Conservation (phyloP, 1,140 invertebrate species). For the Asbolus verrucosus region DNA sequence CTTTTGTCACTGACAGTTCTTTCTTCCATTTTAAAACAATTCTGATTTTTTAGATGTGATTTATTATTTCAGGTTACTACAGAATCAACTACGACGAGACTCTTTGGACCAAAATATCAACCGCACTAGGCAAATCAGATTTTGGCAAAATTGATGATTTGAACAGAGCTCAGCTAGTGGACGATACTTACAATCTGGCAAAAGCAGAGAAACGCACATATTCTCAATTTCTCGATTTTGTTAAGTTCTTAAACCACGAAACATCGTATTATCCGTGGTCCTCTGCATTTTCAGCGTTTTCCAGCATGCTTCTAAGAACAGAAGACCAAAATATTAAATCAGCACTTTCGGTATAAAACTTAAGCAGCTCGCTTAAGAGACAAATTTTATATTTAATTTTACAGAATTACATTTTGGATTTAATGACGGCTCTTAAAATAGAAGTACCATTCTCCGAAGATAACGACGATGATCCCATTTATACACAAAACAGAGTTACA, state of each 20-base stretch:
- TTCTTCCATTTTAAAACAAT: too few relatives aligned
- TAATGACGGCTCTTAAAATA: conserved; percentile 34
- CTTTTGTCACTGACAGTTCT: too few relatives aligned
- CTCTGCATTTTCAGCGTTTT: conserved; percentile 70
- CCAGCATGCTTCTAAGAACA: conserved; percentile 64
- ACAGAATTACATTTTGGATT: conserved; percentile 48
- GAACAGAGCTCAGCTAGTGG: conserved; percentile 71
- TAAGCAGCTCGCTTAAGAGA: too few relatives aligned
- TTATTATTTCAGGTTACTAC: conserved; percentile 46
- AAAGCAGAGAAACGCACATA: conserved; percentile 65
- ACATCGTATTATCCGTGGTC: conserved; percentile 76
- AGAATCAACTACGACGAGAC: conserved; percentile 50
- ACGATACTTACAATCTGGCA: conserved; percentile 68
- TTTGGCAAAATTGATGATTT: conserved; percentile 38
- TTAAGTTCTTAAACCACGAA: conserved; percentile 73
- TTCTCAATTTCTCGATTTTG: conserved; percentile 69
- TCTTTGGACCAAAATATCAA: conserved; percentile 39
- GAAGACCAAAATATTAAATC: conserved; percentile 56
- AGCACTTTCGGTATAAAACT: conserved; percentile 38
- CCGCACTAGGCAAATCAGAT: conserved; percentile 28
- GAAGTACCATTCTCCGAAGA: conserved; percentile 53
- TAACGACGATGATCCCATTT: conserved; percentile 52
- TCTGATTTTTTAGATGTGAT: too few relatives aligned
- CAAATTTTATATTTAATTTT: too few relatives aligned
- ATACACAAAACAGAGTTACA: conserved; percentile 64